These are phyloP conservation scores for Acholoe squamosa DNA, from an alignment of 2,888 invertebrate genomes.

Conservation along the genomic window DNA sequence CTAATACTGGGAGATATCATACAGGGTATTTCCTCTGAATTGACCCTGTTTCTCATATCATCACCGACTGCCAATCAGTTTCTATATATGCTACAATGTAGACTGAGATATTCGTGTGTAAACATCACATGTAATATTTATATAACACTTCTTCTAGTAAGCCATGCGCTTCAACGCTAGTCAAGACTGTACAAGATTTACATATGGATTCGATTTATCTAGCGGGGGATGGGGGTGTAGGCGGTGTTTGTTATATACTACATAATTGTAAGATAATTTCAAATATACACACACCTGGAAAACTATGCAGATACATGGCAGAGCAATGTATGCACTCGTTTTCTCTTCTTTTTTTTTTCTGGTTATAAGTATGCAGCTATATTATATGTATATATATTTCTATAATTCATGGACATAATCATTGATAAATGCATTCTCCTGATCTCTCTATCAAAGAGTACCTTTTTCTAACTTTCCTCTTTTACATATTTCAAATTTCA, in stretches of 20 bases:
- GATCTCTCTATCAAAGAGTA: conserved; percentile 40
- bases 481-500: conserved; percentile 32
- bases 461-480: neutral
- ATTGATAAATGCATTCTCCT: conserved; percentile 39
- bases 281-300: conserved; percentile 20
- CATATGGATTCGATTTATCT: neutral
- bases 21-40: neutral
- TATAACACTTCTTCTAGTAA: conserved; percentile 33
- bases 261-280: conserved; percentile 43
- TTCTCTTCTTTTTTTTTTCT: neutral
- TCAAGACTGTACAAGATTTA: conserved; percentile 15
- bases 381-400: neutral
- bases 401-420: neutral
- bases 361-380: neutral
- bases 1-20: neutral
- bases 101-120: conserved; percentile 38
- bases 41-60: conserved; percentile 13
- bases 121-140: conserved; percentile 32
- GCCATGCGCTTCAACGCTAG: conserved; percentile 9
- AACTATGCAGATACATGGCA: neutral
- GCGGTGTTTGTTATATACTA: conserved; percentile 22
- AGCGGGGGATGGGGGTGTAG: neutral
- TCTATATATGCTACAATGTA: conserved; percentile 15
- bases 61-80: neutral
- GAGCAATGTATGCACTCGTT: neutral